phyloP scores from a whole-genome alignment of 1,140 invertebrate species.

The Caerostris extrusa region DNA sequence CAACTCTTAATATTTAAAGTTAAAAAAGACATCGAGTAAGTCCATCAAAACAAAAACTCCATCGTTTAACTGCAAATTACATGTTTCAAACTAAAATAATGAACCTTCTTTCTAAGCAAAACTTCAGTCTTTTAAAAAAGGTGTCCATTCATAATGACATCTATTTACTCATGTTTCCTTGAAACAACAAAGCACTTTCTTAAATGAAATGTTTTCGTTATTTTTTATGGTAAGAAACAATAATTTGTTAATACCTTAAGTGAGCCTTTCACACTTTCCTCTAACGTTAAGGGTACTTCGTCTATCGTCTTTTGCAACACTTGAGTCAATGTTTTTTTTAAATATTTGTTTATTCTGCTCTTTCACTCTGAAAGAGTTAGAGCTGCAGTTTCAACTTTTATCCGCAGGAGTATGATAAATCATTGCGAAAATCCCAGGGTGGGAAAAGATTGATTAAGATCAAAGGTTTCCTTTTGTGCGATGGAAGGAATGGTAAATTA shows the following conservation, averaged over 20 bases:
- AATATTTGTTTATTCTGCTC: too few species aligned
- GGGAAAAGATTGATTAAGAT: slow-evolving; percentile 26
- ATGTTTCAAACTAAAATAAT: neutral
- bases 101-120: neutral
- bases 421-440: neutral
- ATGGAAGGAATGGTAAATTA: neutral
- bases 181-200: neutral
- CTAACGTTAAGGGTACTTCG: neutral
- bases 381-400: neutral
- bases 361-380: too few species aligned
- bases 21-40: neutral
- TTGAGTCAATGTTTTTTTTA: too few species aligned
- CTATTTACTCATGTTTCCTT: neutral
- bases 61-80: neutral
- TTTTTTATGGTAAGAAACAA: neutral
- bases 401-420: neutral
- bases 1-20: neutral
- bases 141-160: neutral
- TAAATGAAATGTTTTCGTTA: neutral
- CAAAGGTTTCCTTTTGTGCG: neutral
- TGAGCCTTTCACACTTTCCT: neutral
- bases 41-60: neutral
- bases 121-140: neutral
- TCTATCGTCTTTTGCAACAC: neutral
- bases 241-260: neutral